Evolutionary conservation across 2,797 vertebrate species (phyloP).

Genomic region (Lepilemur septentrionalis): DNA sequence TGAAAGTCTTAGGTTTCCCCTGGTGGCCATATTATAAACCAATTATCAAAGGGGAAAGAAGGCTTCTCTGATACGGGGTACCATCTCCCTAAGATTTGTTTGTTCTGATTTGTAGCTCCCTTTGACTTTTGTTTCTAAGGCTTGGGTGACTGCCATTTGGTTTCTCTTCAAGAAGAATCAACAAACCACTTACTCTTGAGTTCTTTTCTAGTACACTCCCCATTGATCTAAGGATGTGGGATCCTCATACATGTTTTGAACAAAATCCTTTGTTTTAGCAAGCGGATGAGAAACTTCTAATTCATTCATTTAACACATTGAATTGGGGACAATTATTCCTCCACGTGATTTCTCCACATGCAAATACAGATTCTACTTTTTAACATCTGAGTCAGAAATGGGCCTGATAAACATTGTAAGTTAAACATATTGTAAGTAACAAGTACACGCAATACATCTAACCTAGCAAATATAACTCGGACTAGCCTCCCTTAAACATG

Average conservation of each 20-base stretch:
- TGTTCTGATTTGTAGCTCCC: constrained; percentile 52
- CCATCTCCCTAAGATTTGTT: constrained; percentile 25
- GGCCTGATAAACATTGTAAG: not conserved
- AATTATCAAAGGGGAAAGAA: not conserved
- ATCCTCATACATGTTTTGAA: constrained; percentile 27
- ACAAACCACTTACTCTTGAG: constrained; percentile 43
- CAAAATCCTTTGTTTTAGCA: not conserved
- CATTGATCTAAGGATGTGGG: constrained; percentile 49
- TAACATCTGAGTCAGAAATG: not conserved
- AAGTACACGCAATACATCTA: not conserved
- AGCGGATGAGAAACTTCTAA: not conserved
- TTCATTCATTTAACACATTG: not conserved
- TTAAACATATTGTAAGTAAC: not conserved
- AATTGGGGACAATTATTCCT: not conserved
- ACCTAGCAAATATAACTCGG: not conserved
- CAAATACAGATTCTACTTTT: not conserved
- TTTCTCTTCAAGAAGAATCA: constrained; percentile 67
- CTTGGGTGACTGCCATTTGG: constrained; percentile 62
- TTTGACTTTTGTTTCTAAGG: constrained; percentile 56
- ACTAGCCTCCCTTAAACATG: not conserved
- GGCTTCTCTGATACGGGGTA: not conserved
- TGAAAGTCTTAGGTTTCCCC: not conserved
- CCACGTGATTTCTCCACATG: not conserved
- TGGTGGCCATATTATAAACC: not conserved
- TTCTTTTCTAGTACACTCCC: constrained; percentile 1